Conservation (phyloP, 1,140 invertebrate genomes). For the Lamellibrachia luymesi region DNA sequence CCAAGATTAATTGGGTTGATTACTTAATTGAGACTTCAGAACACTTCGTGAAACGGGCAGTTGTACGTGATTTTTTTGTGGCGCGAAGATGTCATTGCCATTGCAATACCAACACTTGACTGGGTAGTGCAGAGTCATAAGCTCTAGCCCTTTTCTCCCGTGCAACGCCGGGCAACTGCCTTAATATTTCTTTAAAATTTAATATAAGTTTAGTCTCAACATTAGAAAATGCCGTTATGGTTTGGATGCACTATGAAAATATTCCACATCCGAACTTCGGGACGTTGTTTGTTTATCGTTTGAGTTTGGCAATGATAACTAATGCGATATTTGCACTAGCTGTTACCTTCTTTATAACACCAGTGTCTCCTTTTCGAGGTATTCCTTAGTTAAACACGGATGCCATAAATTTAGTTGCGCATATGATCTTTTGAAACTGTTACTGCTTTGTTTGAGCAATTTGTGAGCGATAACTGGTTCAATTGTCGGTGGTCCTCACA, state of each 20-base stretch:
- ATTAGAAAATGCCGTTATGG: background rate
- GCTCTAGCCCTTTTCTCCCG: too few species aligned
- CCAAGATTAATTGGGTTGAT: too few species aligned
- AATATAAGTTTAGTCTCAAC: too few species aligned
- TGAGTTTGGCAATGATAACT: background rate
- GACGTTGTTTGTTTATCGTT: background rate
- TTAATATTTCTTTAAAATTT: too few species aligned
- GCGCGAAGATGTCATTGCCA: too few species aligned
- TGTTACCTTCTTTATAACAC: background rate
- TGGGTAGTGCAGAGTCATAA: too few species aligned
- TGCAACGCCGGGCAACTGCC: too few species aligned
- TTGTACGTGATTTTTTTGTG: too few species aligned
- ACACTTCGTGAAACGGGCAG: too few species aligned
- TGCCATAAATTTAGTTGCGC: background rate
- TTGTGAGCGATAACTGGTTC: background rate
- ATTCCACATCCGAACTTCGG: background rate
- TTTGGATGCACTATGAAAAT: background rate
- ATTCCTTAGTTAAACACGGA: background rate
- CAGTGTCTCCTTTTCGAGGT: background rate
- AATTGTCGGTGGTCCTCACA: too few species aligned
- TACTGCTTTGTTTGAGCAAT: background rate
- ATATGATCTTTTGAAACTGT: background rate
- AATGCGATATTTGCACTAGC: background rate
- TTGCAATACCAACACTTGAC: too few species aligned
- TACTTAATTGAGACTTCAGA: too few species aligned